A percentile compares a stretch with the other conserved stretches of the same genome.
Evolutionary conservation across 2,888 invertebrate species (phyloP).

Genomic region (Dryobotodes eremita): DNA sequence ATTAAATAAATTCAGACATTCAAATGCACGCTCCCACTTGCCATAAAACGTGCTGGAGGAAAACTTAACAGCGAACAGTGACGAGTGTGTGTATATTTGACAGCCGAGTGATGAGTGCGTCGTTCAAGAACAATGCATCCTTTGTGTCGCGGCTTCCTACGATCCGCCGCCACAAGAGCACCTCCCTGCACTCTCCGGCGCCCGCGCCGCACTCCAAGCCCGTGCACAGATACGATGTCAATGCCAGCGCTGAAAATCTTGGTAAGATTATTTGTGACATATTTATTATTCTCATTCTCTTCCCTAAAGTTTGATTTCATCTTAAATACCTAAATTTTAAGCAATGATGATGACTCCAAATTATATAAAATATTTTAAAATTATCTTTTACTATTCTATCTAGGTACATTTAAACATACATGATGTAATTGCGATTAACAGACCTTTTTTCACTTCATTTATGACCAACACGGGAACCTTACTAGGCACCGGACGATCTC

Average conservation of each 20-base stretch:
- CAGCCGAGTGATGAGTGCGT: conserved; percentile 93
- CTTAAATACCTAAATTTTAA: conserved; percentile 37
- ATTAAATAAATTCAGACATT: conserved; percentile 21
- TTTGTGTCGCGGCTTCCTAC: conserved; percentile 97
- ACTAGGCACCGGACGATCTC: conserved; percentile 60
- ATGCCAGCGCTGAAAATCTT: conserved; percentile 94
- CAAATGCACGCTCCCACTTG: conserved; percentile 11
- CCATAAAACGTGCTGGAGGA: conserved; percentile 21
- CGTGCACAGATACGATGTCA: conserved; percentile 93
- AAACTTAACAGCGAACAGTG: conserved; percentile 51
- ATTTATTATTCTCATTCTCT: conserved; percentile 27
- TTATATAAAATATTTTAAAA: conserved; percentile 13
- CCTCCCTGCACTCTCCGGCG: conserved; percentile 94
- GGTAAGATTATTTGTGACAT: conserved; percentile 86
- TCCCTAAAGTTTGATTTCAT: conserved; percentile 17
- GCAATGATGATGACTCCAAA: conserved; percentile 15
- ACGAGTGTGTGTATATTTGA: conserved; percentile 76
- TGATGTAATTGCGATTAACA: conserved; percentile 48
- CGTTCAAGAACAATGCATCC: conserved; percentile 98
- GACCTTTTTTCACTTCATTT: conserved; percentile 43
- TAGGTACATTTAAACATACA: conserved; percentile 62
- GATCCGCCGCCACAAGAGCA: conserved; percentile 95
- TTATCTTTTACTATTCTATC: conserved; percentile 26
- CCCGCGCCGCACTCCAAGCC: conserved; percentile 93
- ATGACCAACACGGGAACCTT: conserved; percentile 51